Evolutionary conservation across 2,113 vertebrate genomes (phyloP).

Genomic region (Rhipidura dahli): DNA sequence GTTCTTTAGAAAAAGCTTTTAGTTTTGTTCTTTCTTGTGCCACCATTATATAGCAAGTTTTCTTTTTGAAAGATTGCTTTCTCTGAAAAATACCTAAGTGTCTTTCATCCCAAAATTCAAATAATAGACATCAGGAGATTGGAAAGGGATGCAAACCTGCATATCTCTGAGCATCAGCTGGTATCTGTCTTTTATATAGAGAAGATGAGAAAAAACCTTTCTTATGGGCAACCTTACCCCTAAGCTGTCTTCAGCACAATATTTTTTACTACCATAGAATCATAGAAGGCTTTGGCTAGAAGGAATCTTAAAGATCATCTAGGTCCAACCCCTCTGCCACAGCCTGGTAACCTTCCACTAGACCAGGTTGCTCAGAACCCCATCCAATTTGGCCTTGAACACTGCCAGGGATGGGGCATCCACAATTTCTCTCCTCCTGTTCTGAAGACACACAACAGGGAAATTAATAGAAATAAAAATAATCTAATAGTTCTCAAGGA

Average conservation of each 20-base stretch:
- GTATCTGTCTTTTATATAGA: not conserved
- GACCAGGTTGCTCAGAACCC: not conserved
- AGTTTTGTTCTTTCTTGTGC: not conserved
- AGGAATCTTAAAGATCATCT: not conserved
- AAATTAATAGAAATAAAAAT: not conserved
- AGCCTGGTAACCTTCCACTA: not conserved
- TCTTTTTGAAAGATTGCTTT: not conserved
- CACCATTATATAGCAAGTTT: not conserved
- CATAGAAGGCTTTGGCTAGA: not conserved
- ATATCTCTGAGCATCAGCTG: not conserved
- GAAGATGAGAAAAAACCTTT: not conserved
- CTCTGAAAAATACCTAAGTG: not conserved
- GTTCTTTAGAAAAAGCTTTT: not conserved
- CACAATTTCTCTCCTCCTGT: not conserved
- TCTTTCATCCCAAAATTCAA: not conserved
- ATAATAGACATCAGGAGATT: not conserved
- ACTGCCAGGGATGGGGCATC: not conserved
- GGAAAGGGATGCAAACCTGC: not conserved
- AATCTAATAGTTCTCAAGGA: not conserved
- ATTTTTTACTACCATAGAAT: not conserved
- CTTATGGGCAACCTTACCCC: accelerated
- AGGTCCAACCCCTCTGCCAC: not conserved
- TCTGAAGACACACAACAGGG: not conserved
- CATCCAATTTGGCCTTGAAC: not conserved
- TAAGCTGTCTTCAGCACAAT: not conserved